These are phyloP conservation scores for Emydocephalus ijimae DNA, from an alignment of 2,113 vertebrate species.

Conservation along the genomic window DNA sequence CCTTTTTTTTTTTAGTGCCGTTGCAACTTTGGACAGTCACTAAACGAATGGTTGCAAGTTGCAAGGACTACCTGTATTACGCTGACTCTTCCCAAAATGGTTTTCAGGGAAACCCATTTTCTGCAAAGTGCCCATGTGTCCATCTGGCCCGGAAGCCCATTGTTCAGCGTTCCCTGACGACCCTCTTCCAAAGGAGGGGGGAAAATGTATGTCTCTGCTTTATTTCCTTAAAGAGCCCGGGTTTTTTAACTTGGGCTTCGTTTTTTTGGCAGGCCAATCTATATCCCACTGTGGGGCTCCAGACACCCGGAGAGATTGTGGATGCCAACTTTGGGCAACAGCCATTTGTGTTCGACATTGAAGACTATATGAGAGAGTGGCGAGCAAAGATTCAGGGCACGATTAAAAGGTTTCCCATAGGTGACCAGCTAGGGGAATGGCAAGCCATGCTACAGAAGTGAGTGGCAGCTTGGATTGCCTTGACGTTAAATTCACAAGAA, in stretches of 20 bases:
- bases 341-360: conserved; percentile 97
- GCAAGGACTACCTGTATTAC: background rate
- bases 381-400: conserved; percentile 93
- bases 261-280: conserved; percentile 86
- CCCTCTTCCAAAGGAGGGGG: background rate
- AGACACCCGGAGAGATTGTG: conserved; percentile 97
- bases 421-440: conserved; percentile 94
- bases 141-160: background rate
- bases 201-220: background rate
- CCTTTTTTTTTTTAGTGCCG: background rate
- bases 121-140: background rate
- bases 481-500: background rate
- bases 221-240: background rate
- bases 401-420: conserved; percentile 92
- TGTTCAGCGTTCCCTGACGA: background rate
- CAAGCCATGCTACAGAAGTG: conserved; percentile 97
- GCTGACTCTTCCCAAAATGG: accelerated
- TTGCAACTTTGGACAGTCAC: background rate
- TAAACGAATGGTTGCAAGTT: background rate
- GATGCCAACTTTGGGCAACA: conserved; percentile 99
- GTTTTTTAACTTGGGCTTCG: conserved; percentile 40
- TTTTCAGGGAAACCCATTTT: background rate
- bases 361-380: conserved; percentile 99
- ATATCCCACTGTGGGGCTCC: conserved; percentile 96
- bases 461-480: conserved; percentile 52